These are phyloP conservation scores for Diabrotica balteata DNA, from an alignment of 2,888 invertebrate species.

Conservation along the genomic window DNA sequence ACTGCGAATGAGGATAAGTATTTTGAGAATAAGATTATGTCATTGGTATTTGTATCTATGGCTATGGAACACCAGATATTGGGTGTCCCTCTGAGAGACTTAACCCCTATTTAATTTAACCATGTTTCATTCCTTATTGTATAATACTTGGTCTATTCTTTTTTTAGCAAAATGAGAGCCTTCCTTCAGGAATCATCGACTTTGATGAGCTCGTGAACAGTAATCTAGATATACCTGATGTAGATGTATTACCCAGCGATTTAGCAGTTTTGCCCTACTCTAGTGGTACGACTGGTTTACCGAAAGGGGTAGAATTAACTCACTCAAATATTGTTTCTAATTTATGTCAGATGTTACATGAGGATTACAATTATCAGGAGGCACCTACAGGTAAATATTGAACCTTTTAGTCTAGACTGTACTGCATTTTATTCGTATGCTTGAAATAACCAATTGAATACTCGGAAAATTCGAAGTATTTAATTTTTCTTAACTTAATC, in stretches of 20 bases:
- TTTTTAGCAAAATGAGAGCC: constrained; percentile 34
- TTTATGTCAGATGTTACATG: constrained; percentile 34
- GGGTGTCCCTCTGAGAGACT: too few species aligned
- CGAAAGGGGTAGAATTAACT: constrained; percentile 76
- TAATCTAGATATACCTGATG: constrained; percentile 63
- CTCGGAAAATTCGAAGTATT: too few species aligned
- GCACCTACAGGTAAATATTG: constrained; percentile 28
- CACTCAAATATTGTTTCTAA: constrained; percentile 56
- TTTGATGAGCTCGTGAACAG: constrained; percentile 31
- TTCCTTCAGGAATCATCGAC: constrained; percentile 28
- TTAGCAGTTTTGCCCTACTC: constrained; percentile 77
- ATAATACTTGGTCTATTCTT: neutral
- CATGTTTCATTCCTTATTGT: too few species aligned
- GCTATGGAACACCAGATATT: too few species aligned
- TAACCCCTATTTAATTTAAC: too few species aligned
- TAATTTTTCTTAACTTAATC: too few species aligned
- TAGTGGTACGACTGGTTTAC: constrained; percentile 84
- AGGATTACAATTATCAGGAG: constrained; percentile 25
- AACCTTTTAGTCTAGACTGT: neutral
- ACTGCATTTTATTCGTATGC: too few species aligned
- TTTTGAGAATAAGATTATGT: too few species aligned
- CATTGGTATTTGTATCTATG: too few species aligned
- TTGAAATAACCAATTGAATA: too few species aligned
- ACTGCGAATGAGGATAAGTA: too few species aligned
- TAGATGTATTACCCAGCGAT: constrained; percentile 62